Evolutionary conservation across 1,140 invertebrate species (phyloP).

Genomic region (Intoshia linei): DNA sequence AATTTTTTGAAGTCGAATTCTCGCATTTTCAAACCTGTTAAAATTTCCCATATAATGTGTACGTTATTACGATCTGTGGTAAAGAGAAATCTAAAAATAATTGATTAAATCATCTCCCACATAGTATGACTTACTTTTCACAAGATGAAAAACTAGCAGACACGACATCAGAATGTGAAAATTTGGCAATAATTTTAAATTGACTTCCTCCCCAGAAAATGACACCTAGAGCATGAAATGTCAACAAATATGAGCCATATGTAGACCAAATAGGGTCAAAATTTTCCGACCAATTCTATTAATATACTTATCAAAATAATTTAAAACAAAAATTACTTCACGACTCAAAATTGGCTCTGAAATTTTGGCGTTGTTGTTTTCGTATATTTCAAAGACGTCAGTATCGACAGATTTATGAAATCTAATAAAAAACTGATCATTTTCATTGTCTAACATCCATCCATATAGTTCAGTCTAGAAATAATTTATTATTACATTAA

Average conservation of each 20-base stretch:
- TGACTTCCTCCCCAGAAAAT: constrained; percentile 76
- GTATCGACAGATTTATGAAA: no score
- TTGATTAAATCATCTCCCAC: background rate
- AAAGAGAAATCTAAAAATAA: constrained; percentile 4
- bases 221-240: constrained; percentile 69
- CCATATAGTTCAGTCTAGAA: no score
- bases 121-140: constrained; percentile 35
- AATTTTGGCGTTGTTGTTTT: no score
- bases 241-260: constrained; percentile 65
- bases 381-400: no score
- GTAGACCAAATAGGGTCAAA: constrained; percentile 82
- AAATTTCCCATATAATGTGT: constrained; percentile 43
- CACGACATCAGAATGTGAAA: constrained; percentile 54
- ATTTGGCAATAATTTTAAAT: constrained; percentile 59
- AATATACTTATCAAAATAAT: constrained; percentile 7
- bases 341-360: no score
- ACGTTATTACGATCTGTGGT: background rate
- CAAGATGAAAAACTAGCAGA: constrained; percentile 86
- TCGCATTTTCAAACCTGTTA: constrained; percentile 55
- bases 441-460: no score
- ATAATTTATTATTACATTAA: no score
- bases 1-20: constrained; percentile 33
- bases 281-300: constrained; percentile 59
- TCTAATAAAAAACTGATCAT: no score
- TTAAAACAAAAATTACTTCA: no score